Evolutionary conservation across 2,797 vertebrate species (phyloP), one percentile per base, ranked within the genome.

Genomic region (Botia almorhae): DNA sequence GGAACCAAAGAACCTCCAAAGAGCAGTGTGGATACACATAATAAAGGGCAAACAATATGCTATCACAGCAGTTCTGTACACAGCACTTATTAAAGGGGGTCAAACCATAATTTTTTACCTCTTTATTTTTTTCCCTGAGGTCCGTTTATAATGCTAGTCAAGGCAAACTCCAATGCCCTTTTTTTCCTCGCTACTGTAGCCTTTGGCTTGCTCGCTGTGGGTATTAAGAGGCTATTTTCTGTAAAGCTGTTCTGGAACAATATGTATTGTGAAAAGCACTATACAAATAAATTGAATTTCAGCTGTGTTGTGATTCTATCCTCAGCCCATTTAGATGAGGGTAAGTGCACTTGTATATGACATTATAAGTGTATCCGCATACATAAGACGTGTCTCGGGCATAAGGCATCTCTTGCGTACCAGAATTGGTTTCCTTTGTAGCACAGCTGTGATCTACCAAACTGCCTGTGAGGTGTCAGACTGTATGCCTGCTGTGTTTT

Each of bases 1-100:
- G 50, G 74, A 58, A 26, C 14, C 43, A 16, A 58, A 43, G 51
- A 82, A 77, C 63, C 69, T 76, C 70, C 82, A 81, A 81, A 83
- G 81, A 78, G 82, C 33, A 7, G 64, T 85, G 85, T 88, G 90
- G 87, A 87, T 86, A 84, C 73, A 76, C 80, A 82, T 68, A 71
- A 84, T 87, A 87, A 72, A 87, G 70, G 71, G 87, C 72, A 73
- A 85, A 76, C 70, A 87, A 85, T 82, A 78, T 75, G 75, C 64
- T 76, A 67, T 82, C 67, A 48, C 73, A 71, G 69, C 50, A 75
- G 33, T 80, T 73, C 39, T 69, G 56, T 64, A 53, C 46, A 33
- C 69, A 51, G 39, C 36, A 48, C 69, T 76, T 83, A 76, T 85
- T 81, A 81, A 71, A 78, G 29, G 0, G 58, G 29, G 26, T 63